Evolutionary conservation across 2,888 invertebrate species (phyloP), one percentile per base, ranked within the genome.

Genomic region (Xylota sylvarum): DNA sequence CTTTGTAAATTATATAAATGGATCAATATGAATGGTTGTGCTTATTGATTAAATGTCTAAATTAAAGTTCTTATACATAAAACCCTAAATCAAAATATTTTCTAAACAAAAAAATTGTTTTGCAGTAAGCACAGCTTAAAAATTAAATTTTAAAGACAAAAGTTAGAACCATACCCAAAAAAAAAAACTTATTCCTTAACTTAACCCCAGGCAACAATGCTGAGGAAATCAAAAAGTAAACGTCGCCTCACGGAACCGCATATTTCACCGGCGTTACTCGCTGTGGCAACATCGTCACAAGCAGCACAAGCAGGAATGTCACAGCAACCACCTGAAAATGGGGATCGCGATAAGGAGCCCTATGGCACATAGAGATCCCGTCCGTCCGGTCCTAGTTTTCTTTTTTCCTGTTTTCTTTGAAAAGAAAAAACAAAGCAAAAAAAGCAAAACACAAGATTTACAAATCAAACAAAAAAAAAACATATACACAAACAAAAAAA

Each of bases 151-250:
- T 30, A 48, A 67, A 69, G 37, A 43, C 3, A 78, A 56, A 67
- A 60, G 12, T n/a, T 32, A 52, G 27, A 40, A 60, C 37, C 37
- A 37, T 37, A 37, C 37, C 37, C 35, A 43, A 52, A 72, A 56
- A 50, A 60, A 4, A 58, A 73, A 58, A 62, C 70, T 80, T 77
- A 72, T 73, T 73, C 73, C 56, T 64, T 23, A n/a, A 72, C 72
- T 81, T 78, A 76, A 81, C 73, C 82, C 89, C 95, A 99, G 99
- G 99, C 99, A 93, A 99, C 99, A 94, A 99, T 99, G 99, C 95
- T 99, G 96, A 99, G 99, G 97, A 99, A 99, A 96, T 96, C 96
- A 94, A 99, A 99, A 96, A 98, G 98, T 95, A 98, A 98, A 94
- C 96, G 98, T 93, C 96, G 97, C 91, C 96, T 97, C 92, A 96